Conservation (phyloP, 2,797 vertebrate genomes). For the Anabacerthia variegaticeps region DNA sequence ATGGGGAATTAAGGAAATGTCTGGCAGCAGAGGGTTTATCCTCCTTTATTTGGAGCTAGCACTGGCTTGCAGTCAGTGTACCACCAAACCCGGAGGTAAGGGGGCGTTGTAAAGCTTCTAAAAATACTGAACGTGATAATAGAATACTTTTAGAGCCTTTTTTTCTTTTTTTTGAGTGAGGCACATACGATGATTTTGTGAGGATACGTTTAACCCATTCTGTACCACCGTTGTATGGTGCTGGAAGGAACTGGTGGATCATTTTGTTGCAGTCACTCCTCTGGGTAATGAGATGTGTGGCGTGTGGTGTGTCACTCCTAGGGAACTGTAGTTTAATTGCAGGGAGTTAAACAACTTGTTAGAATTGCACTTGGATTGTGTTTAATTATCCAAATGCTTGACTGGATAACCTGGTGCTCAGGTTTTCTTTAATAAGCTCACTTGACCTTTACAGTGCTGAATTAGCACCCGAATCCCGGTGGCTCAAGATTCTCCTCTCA, state of each 20-base stretch:
- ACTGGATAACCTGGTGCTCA: not conserved
- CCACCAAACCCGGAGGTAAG: not conserved
- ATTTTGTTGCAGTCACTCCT: not conserved
- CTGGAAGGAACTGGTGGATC: not conserved
- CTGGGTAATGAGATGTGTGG: not conserved
- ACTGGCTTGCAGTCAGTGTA: not conserved
- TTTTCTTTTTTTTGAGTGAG: not conserved
- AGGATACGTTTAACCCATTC: not conserved
- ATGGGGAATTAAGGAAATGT: constrained; percentile 61
- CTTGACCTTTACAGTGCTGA: not conserved
- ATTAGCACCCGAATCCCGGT: not conserved
- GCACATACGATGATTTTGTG: not conserved
- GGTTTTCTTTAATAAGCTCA: not conserved
- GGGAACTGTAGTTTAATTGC: not conserved
- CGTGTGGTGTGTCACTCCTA: not conserved
- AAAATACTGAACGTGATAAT: not conserved
- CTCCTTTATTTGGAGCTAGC: not conserved
- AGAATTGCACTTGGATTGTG: not conserved
- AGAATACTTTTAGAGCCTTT: not conserved
- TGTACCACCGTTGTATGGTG: not conserved
- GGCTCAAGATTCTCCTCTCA: not conserved
- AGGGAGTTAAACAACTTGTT: not conserved
- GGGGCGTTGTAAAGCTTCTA: not conserved
- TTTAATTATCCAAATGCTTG: not conserved
- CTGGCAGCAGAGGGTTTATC: constrained; percentile 31